Evolutionary conservation across 2,888 invertebrate genomes (phyloP), one percentile per base, ranked within the genome.

Genomic region (Yponomeuta evonymella): DNA sequence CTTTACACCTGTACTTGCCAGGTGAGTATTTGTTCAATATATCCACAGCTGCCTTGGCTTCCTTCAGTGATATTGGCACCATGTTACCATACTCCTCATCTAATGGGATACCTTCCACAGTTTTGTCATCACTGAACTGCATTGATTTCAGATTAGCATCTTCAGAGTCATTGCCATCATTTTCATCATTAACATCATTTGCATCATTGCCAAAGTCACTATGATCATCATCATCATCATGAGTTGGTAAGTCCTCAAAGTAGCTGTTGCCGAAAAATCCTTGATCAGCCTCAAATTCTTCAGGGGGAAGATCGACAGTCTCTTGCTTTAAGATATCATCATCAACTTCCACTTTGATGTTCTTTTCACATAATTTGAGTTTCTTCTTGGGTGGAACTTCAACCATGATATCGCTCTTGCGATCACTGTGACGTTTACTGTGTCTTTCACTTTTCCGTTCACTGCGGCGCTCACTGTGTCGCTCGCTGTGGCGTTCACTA

Each of bases 51-150:
- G 89, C 90, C 70, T 81, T 82, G 0, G 90, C 86, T 72, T 92
- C 91, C 71, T 83, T 84, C 11, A 81, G 77, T 0, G 87, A 80
- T 72, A 91, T 83, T 0, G 87, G 85, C 5, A 84, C 77, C 72
- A 89, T 77, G n/a, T 76, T 82, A 1, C 88, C 91, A 79, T 89
- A 92, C 72, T 90, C 89, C 69, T 86, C 84, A 30, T 89, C 83
- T 51, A 88, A 78, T 70, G 79, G 81, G 0, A 81, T 79, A 0
- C 87, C 88, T 72, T 89, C 88, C 0, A 75, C 81, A 65, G 81
- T 78, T 62, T 79, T 73, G 8, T 58, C 51, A 58, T 58, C 51
- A 15, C 51, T 58, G 51, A 58, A 58, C 51, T 58, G 51, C 51
- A 58, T 58, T 12, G 51, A 58, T 58, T 58, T 58, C 12, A 58